Evolutionary conservation across 2,888 invertebrate genomes (phyloP).

Genomic region (Leucozona laternaria): DNA sequence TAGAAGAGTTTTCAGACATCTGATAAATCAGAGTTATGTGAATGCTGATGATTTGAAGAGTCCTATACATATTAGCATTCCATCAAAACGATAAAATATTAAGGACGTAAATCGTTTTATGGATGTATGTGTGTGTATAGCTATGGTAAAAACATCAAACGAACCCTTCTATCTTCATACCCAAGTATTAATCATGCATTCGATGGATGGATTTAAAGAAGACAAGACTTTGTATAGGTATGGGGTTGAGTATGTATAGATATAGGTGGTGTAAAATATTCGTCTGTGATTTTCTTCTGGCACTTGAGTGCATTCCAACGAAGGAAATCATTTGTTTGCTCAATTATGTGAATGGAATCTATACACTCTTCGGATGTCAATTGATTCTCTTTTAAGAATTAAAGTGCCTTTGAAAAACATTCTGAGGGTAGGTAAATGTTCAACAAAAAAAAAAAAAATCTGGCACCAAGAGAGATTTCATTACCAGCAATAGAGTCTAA

Average conservation of each 20-base stretch:
- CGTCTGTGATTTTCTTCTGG: slow-evolving; percentile 35
- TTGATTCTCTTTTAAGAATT: slow-evolving; percentile 54
- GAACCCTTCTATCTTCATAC: neutral
- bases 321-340: slow-evolving; percentile 71
- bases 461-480: neutral
- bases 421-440: no score
- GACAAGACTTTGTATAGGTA: neutral
- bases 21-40: slow-evolving; percentile 65
- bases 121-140: no score
- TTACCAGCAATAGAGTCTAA: no score
- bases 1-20: slow-evolving; percentile 56
- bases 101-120: slow-evolving; percentile 66
- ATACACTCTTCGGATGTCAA: slow-evolving; percentile 49
- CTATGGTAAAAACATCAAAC: neutral
- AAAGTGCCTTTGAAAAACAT: slow-evolving; percentile 11
- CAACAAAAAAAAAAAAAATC: no score
- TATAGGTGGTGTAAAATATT: slow-evolving; percentile 38
- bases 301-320: slow-evolving; percentile 59
- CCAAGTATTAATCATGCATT: slow-evolving; percentile 52
- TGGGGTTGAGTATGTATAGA: neutral
- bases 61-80: slow-evolving; percentile 65
- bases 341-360: slow-evolving; percentile 70
- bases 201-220: slow-evolving; percentile 21
- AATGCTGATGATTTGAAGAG: slow-evolving; percentile 68
- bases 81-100: slow-evolving; percentile 73